Percentiles rank a stretch among this genome's conserved stretches.
Evolutionary conservation across 2,888 invertebrate species (phyloP).

Genomic region (Netelia inedita): DNA sequence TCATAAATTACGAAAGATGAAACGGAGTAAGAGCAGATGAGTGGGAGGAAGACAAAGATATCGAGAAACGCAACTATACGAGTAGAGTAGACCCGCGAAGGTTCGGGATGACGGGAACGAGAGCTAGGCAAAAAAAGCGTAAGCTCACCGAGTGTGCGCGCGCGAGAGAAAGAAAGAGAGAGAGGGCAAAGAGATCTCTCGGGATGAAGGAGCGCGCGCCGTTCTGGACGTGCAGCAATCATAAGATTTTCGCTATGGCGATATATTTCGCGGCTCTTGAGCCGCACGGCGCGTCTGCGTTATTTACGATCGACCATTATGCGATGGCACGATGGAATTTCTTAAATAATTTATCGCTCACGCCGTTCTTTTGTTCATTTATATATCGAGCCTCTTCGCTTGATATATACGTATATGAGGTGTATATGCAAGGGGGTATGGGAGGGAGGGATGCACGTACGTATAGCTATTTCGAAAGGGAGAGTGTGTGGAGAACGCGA

Average conservation of each 20-base stretch:
- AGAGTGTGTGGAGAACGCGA: conserved; percentile 59
- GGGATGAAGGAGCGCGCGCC: conserved; percentile 32
- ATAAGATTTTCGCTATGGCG: conserved; percentile 74
- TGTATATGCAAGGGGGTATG: conserved; percentile 9
- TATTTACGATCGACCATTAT: conserved; percentile 82
- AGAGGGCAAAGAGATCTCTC: conserved; percentile 42
- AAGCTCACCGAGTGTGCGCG: conserved; percentile 14
- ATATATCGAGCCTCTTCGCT: conserved; percentile 62
- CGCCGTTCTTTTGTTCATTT: conserved; percentile 79
- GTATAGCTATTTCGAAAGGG: conserved; percentile 62
- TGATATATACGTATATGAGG: conserved; percentile 39
- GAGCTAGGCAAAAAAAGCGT: conserved; percentile 74
- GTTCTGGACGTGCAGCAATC: conserved; percentile 69
- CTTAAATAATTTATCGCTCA: conserved; percentile 82
- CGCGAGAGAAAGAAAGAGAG: background rate
- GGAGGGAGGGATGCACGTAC: conserved; percentile 38
- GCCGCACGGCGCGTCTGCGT: conserved; percentile 65
- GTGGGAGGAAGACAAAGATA: conserved; percentile 18
- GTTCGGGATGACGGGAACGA: conserved; percentile 61
- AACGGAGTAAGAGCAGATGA: conserved; percentile 17
- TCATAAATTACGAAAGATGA: conserved; percentile 67
- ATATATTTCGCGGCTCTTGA: conserved; percentile 74
- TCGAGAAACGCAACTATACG: conserved; percentile 13
- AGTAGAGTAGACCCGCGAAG: conserved; percentile 4
- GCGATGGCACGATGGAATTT: conserved; percentile 82